Evolutionary conservation across 2,797 vertebrate genomes (phyloP), one percentile per base, ranked within the genome.

Genomic region (Euthynnus affinis): DNA sequence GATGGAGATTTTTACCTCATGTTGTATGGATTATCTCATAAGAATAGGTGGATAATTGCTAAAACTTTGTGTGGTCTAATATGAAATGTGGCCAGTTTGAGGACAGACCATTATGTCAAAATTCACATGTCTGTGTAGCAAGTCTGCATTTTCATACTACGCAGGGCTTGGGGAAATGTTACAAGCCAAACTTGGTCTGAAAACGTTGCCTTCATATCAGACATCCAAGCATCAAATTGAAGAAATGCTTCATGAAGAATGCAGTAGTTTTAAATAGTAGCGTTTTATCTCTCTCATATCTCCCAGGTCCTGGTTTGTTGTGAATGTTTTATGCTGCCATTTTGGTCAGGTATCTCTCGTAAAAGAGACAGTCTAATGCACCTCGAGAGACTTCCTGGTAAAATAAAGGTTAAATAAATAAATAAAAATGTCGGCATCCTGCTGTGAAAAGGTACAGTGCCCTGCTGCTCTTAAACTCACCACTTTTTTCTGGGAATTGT

Each of bases 401-500:
- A n/a, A 49, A 49, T 20, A n/a, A 15, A 46, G 44, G 44, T 46
- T 6, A 46, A 49, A 49, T 49, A 20, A 17, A 49, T 7, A 49
- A 20, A 49, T 49, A 49, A 49, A 49, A 49, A 49, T 42, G 59
- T 63, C 4, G 5, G 37, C 37, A 42, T 23, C 49, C 51, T 63
- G 60, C 34, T 44, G 49, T 55, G 49, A 63, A 55, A 63, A 55
- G 34, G 34, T 13, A 12, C 7, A 3, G 5, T 49, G 55, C 10
- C 17, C 57, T 34, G 60, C 60, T 64, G 52, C 52, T 72, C 48
- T 34, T 6, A 20, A n/a, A 18, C 34, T 67, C 23, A 51, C 20
- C 29, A n/a, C 44, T 23, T 64, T 67, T 48, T 29, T 32, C 42
- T 63, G 63, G 70, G 5, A 68, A 13, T 48, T 22, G 17, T 73